Conservation (phyloP, 2,113 vertebrate genomes). For the Anoura caudifer region DNA sequence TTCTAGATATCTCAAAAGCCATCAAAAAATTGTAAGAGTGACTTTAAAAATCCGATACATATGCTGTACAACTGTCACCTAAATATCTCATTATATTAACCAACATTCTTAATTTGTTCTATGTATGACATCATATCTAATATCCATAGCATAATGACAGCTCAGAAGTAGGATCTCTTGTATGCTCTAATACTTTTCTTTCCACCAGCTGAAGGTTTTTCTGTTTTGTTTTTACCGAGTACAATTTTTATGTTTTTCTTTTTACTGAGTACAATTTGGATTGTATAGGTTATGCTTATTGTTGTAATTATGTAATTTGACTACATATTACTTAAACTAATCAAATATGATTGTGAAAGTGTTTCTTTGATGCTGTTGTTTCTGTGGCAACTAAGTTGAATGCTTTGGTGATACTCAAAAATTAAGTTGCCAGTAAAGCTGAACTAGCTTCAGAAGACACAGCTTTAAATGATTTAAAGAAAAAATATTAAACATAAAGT, state of each 20-base stretch:
- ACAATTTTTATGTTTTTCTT: background rate
- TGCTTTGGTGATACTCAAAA: background rate
- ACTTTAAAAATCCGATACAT: background rate
- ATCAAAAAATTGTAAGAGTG: background rate
- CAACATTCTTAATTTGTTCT: background rate
- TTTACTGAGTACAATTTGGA: background rate
- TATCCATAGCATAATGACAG: background rate
- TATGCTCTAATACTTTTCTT: background rate
- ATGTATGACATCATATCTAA: background rate
- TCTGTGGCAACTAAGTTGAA: background rate
- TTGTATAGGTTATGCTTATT: background rate
- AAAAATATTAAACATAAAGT: background rate
- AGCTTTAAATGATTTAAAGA: background rate
- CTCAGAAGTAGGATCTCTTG: background rate
- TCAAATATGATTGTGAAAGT: background rate
- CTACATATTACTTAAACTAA: background rate
- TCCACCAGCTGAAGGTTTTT: background rate
- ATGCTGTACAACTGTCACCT: background rate
- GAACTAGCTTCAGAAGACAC: background rate
- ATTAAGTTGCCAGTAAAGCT: background rate
- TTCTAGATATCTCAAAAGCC: background rate
- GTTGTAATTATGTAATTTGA: background rate
- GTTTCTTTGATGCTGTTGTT: background rate
- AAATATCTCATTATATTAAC: background rate
- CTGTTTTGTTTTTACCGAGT: background rate